These are phyloP conservation scores for Erpornis zantholeuca DNA, from an alignment of 2,113 vertebrate genomes.

Conservation along the genomic window DNA sequence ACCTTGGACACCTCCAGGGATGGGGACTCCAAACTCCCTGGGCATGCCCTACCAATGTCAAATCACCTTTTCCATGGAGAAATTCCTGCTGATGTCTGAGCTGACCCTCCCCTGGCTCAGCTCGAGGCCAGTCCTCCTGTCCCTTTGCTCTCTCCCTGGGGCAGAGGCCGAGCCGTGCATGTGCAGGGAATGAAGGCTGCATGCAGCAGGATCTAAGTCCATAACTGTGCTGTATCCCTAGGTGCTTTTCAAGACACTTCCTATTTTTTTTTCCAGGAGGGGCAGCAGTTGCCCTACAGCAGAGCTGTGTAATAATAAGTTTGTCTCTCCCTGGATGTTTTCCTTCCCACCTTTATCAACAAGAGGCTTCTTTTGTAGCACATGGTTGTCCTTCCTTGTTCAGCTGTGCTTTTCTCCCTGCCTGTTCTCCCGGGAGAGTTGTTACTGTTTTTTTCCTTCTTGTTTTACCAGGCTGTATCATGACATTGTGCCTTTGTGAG, in stretches of 20 bases:
- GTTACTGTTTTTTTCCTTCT: background rate
- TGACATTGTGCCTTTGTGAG: background rate
- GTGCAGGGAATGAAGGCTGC: background rate
- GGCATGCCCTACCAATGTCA: rapidly evolving
- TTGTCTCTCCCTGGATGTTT: background rate
- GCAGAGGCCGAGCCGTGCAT: rapidly evolving
- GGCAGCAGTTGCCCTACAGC: background rate
- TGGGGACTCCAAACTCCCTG: background rate
- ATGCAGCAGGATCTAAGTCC: rapidly evolving
- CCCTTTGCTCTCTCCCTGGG: background rate
- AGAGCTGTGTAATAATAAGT: rapidly evolving
- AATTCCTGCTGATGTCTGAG: background rate
- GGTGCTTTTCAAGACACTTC: background rate
- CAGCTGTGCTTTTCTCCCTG: background rate
- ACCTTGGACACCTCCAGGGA: background rate
- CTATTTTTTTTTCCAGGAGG: background rate
- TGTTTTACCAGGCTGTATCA: background rate
- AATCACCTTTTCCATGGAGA: rapidly evolving
- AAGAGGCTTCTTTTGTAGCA: background rate
- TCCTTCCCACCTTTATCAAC: background rate
- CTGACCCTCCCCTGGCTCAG: background rate
- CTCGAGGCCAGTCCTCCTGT: rapidly evolving
- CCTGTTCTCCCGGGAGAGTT: background rate
- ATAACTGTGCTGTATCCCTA: background rate
- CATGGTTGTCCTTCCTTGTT: background rate